Base-by-base conservation (phyloP, 2,888 invertebrate genomes). In the Phaedon cochleariae region DNA sequence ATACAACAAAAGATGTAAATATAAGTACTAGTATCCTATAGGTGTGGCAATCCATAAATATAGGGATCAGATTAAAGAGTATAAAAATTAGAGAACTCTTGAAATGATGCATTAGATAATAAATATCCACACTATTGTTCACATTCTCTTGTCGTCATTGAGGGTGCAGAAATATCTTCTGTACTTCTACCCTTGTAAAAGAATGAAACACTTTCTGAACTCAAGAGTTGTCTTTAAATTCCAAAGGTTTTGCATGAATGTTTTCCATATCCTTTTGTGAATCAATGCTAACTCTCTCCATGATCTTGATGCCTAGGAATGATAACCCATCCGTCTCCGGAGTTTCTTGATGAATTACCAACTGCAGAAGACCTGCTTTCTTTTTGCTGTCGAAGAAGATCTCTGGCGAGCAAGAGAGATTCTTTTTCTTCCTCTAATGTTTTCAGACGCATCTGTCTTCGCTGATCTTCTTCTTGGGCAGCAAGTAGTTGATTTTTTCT, bases 401-500 rank as follows among this genome's bases (percentile, higher is more conserved):
- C 86, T 81, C 90, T 90, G 18, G 91, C 85, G 77, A 90, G 87
- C 74, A 89, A 85, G 73, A 92, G 83, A 61, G 90, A 89, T 77
- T 91, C 90, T 69, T 85, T 84, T 64, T 84, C 82, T 62, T 82
- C 84, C 67, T 86, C 80, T 69, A 85, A 81, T 64, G 83, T 81
- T 62, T 78, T 75, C 53, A 83, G 73, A 7, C 72, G 72, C 62
- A 76, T 75, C 60, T 79, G 75, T 66, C 77, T 76, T 65, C 75
- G 68, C 61, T 81, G 77, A 62, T 81, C 79, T 55, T 87, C 86
- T 73, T 86, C 88, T 84, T 91, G 86, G 74, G 88, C 86, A 72
- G 89, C 88, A 72, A 93, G 87, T 69, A 94, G 84, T 78, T 92
- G 90, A 71, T 91, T 89, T 84, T 91, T 93, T 76, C 92, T 90